These are phyloP conservation scores for Thysanoteuthis rhombus DNA, from an alignment of 2,888 invertebrate genomes.

Conservation along the genomic window DNA sequence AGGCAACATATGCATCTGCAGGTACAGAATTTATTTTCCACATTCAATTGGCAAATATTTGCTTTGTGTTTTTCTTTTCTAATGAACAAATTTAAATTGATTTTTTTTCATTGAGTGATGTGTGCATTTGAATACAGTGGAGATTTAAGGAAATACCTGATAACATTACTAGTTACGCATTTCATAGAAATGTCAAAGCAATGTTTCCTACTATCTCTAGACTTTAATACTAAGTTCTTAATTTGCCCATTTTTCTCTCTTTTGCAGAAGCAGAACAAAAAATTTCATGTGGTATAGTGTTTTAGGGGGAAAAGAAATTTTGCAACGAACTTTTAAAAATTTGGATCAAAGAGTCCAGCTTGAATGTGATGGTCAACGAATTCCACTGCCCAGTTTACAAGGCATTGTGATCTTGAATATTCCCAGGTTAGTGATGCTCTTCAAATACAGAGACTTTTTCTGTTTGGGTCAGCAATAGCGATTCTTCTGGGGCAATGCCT, in stretches of 20 bases:
- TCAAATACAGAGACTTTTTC: background rate
- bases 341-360: constrained; percentile 92
- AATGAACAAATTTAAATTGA: too few species aligned
- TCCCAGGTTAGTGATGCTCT: constrained; percentile 75
- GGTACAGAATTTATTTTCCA: too few species aligned
- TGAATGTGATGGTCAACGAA: constrained; percentile 95
- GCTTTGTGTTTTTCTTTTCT: too few species aligned
- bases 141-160: too few species aligned
- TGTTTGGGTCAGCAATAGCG: too few species aligned
- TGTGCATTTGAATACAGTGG: too few species aligned
- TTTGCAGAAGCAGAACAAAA: constrained; percentile 80
- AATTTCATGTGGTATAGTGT: constrained; percentile 92
- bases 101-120: too few species aligned
- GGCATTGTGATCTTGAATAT: constrained; percentile 97
- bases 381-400: constrained; percentile 93
- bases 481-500: too few species aligned
- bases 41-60: too few species aligned
- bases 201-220: background rate
- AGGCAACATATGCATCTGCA: too few species aligned
- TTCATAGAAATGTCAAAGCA: background rate
- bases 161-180: background rate
- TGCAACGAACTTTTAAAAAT: constrained; percentile 92
- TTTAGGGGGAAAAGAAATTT: constrained; percentile 72
- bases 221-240: background rate
- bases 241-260: background rate